These are phyloP conservation scores for Calliphora vicina DNA, from an alignment of 1,140 invertebrate genomes.

Conservation along the genomic window DNA sequence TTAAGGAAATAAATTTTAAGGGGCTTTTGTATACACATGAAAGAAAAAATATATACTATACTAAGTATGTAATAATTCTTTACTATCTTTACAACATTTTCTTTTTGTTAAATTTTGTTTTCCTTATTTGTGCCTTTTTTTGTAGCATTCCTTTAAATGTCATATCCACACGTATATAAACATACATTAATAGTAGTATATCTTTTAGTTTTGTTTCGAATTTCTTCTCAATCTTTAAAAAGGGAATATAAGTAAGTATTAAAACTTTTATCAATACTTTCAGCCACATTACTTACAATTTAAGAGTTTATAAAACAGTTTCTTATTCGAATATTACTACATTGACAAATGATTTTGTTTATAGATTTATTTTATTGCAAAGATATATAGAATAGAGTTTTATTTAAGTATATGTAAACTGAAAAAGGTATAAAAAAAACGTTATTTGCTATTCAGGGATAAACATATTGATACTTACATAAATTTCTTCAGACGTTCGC, in stretches of 20 bases:
- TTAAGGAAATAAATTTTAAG: conserved; percentile 14
- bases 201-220: neutral
- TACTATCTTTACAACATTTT: neutral
- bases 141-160: neutral
- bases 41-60: neutral
- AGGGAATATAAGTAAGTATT: neutral
- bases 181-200: too few relatives aligned
- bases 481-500: too few relatives aligned
- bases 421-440: too few relatives aligned
- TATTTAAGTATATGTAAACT: too few relatives aligned
- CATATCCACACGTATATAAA: neutral
- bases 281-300: conserved; percentile 11
- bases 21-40: neutral
- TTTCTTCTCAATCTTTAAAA: neutral
- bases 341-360: conserved; percentile 3
- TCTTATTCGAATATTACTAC: neutral
- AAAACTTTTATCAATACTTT: conserved; percentile 14
- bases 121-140: neutral
- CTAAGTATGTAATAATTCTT: conserved; percentile 12
- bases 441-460: too few relatives aligned
- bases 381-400: too few relatives aligned
- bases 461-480: too few relatives aligned
- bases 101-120: neutral
- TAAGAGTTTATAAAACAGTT: conserved; percentile 7
- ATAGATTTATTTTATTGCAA: neutral